phyloP scores from a whole-genome alignment of 2,888 invertebrate genomes.

The Athetis lepigone region DNA sequence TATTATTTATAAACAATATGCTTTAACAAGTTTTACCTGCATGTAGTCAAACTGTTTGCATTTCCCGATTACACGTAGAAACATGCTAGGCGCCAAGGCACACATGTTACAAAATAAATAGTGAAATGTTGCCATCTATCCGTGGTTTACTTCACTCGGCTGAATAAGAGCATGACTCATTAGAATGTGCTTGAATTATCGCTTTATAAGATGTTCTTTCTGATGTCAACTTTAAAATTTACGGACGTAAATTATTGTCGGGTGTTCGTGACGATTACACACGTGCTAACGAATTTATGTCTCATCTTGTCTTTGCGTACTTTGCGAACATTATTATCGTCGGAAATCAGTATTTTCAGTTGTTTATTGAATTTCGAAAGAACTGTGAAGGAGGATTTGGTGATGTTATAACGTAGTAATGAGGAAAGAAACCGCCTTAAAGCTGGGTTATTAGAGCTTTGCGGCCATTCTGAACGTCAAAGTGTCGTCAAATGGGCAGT shows the following conservation, averaged over 20 bases:
- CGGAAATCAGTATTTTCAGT: constrained; percentile 84
- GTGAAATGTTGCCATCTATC: constrained; percentile 56
- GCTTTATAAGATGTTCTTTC: constrained; percentile 89
- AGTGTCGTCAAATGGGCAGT: constrained; percentile 42
- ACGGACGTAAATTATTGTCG: constrained; percentile 85
- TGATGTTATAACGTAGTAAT: constrained; percentile 80
- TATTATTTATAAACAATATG: background rate
- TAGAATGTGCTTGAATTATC: constrained; percentile 83
- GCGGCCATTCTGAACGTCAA: constrained; percentile 38
- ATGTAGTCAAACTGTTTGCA: too few species aligned
- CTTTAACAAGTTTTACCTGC: background rate
- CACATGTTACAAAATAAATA: constrained; percentile 35
- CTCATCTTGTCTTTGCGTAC: constrained; percentile 81
- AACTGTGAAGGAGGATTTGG: constrained; percentile 80
- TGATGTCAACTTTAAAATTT: constrained; percentile 90
- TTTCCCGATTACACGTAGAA: constrained; percentile 7
- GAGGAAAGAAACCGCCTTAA: constrained; percentile 70
- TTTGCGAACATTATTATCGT: constrained; percentile 82
- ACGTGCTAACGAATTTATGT: constrained; percentile 89
- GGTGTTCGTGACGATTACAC: constrained; percentile 87
- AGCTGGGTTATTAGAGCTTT: constrained; percentile 38
- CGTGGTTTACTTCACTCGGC: constrained; percentile 61
- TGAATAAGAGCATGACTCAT: constrained; percentile 74
- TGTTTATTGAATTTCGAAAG: constrained; percentile 84
- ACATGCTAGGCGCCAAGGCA: constrained; percentile 36